These are phyloP conservation scores for Eurypyga helias DNA, from an alignment of 2,113 vertebrate genomes.

Conservation along the genomic window DNA sequence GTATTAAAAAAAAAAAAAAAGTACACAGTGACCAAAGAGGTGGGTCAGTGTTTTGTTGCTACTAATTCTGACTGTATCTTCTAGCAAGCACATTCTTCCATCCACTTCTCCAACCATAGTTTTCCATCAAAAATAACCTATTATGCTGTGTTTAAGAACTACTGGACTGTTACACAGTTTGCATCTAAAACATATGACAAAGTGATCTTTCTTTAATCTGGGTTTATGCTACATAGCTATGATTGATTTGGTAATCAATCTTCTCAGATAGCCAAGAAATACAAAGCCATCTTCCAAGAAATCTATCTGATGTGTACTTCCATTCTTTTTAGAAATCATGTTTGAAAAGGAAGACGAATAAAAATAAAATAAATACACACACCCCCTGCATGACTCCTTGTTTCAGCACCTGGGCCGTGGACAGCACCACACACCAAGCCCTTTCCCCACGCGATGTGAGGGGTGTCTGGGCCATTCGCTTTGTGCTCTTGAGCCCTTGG, in stretches of 20 bases:
- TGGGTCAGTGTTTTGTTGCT: background rate
- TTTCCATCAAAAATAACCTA: background rate
- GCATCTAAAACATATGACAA: background rate
- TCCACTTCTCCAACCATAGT: background rate
- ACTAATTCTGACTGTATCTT: background rate
- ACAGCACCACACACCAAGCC: background rate
- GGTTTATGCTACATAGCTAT: background rate
- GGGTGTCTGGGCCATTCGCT: background rate
- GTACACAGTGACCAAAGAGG: background rate
- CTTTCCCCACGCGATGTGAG: accelerated
- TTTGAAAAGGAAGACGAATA: background rate
- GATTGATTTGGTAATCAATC: background rate
- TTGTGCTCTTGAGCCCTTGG: background rate
- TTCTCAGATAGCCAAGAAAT: background rate
- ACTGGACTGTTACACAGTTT: background rate
- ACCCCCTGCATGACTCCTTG: accelerated
- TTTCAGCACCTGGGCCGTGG: background rate
- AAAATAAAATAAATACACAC: accelerated
- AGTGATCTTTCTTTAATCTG: background rate
- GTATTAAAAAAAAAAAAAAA: background rate
- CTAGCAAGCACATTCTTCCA: background rate
- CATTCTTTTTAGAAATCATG: background rate
- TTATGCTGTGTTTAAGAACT: background rate
- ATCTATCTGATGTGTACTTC: background rate
- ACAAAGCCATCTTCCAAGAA: background rate